Conservation (phyloP, 2,797 vertebrate species). For the Cossypha heuglini region DNA sequence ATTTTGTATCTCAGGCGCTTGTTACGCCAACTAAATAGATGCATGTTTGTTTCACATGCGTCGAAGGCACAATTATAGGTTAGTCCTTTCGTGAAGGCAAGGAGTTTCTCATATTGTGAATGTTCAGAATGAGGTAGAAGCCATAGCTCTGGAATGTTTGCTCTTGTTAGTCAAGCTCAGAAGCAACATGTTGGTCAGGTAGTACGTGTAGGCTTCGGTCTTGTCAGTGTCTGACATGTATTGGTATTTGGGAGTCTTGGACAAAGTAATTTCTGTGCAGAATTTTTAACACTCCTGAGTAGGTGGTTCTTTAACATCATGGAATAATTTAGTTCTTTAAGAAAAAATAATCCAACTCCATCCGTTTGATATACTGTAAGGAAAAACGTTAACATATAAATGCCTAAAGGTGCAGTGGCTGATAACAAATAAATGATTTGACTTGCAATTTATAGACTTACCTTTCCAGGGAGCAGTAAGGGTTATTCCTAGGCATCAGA, state of each 20-base stretch:
- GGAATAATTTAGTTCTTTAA: background rate
- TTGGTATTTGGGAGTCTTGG: background rate
- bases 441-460: background rate
- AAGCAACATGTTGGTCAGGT: background rate
- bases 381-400: background rate
- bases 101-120: background rate
- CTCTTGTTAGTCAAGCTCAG: background rate
- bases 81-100: background rate
- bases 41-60: background rate
- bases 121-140: background rate
- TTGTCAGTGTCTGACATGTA: background rate
- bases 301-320: background rate
- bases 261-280: background rate
- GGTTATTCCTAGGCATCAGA: slow-evolving; percentile 62
- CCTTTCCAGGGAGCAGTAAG: slow-evolving; percentile 28
- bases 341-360: background rate
- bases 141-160: background rate
- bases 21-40: background rate
- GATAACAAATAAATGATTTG: background rate
- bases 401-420: background rate
- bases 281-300: background rate
- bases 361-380: background rate
- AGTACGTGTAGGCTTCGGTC: background rate
- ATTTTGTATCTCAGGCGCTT: background rate
- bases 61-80: background rate